Percentiles rank a stretch among this genome's conserved stretches.
phyloP scores from a whole-genome alignment of 2,888 invertebrate species.

The Crepidodera aurea region DNA sequence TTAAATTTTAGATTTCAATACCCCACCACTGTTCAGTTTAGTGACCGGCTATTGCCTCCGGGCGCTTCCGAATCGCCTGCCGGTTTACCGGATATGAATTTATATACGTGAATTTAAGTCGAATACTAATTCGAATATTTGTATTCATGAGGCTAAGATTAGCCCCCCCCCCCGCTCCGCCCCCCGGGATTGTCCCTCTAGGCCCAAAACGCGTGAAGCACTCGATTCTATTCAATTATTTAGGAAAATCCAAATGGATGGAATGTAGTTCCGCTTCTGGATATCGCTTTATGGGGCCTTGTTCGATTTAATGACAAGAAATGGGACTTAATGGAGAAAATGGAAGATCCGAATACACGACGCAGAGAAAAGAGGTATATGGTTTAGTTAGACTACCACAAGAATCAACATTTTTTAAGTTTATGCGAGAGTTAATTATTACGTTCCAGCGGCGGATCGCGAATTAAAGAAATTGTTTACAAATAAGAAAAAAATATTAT shows the following conservation, averaged over 20 bases:
- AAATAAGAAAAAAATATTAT: too few relatives aligned
- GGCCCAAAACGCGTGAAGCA: slow-evolving; percentile 26
- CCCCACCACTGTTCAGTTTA: slow-evolving; percentile 24
- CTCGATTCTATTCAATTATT: slow-evolving; percentile 49
- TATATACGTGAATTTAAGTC: slow-evolving; percentile 39
- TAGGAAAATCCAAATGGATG: slow-evolving; percentile 41
- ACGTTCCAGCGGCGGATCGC: neutral
- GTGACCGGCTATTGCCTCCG: slow-evolving; percentile 33
- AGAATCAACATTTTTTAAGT: neutral
- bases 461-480: too few relatives aligned
- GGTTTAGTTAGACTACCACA: neutral
- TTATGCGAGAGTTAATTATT: neutral
- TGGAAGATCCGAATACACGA: neutral
- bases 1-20: neutral
- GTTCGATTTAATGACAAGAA: slow-evolving; percentile 37
- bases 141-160: slow-evolving; percentile 51
- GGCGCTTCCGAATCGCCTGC: slow-evolving; percentile 34
- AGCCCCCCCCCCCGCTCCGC: slow-evolving; percentile 31
- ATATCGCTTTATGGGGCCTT: slow-evolving; percentile 37
- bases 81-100: slow-evolving; percentile 42
- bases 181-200: neutral
- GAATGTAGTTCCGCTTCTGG: slow-evolving; percentile 30
- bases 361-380: too few relatives aligned
- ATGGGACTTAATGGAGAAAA: slow-evolving; percentile 20
- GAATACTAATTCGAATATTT: slow-evolving; percentile 48